These are phyloP conservation scores for Drosophila setifemur DNA, from an alignment of 1,140 invertebrate genomes.

Conservation along the genomic window DNA sequence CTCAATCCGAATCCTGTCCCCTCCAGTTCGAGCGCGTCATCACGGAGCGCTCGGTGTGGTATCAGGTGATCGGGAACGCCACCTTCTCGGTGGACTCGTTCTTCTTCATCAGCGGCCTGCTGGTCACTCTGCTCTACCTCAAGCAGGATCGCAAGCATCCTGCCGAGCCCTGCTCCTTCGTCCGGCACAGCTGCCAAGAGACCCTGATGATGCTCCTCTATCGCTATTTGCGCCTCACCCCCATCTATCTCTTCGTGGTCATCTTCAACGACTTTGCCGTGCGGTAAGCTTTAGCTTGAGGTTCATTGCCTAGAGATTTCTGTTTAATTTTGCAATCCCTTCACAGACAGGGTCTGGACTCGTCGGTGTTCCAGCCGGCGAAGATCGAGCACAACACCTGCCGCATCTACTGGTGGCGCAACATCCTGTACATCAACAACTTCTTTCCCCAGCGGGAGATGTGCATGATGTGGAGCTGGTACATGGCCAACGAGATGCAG, in stretches of 20 bases:
- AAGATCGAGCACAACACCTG: conserved; percentile 89
- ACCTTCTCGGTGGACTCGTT: conserved; percentile 96
- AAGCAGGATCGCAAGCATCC: conserved; percentile 83
- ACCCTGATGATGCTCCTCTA: conserved; percentile 86
- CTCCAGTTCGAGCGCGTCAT: conserved; percentile 88
- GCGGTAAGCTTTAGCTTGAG: conserved; percentile 82
- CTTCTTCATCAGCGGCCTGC: conserved; percentile 93
- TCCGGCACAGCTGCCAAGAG: conserved; percentile 82
- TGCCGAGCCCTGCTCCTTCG: conserved; percentile 53
- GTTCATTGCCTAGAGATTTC: background rate
- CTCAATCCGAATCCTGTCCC: background rate
- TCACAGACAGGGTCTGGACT: conserved; percentile 82
- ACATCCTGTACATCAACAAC: conserved; percentile 91
- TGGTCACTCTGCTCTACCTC: conserved; percentile 90
- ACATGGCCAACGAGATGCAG: conserved; percentile 96
- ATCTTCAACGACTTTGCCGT: conserved; percentile 88
- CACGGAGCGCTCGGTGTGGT: conserved; percentile 90
- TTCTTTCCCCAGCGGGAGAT: conserved; percentile 90
- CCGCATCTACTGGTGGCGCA: conserved; percentile 91
- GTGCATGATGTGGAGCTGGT: conserved; percentile 96
- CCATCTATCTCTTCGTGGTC: conserved; percentile 91
- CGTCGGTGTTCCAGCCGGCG: conserved; percentile 89
- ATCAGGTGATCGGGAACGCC: conserved; percentile 93
- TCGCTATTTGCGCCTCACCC: conserved; percentile 89
- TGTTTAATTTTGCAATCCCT: background rate